Percentiles rank a stretch among this genome's conserved stretches.
These are phyloP conservation scores for Procambarus virginalis DNA, from an alignment of 1,140 invertebrate genomes.

Conservation along the genomic window DNA sequence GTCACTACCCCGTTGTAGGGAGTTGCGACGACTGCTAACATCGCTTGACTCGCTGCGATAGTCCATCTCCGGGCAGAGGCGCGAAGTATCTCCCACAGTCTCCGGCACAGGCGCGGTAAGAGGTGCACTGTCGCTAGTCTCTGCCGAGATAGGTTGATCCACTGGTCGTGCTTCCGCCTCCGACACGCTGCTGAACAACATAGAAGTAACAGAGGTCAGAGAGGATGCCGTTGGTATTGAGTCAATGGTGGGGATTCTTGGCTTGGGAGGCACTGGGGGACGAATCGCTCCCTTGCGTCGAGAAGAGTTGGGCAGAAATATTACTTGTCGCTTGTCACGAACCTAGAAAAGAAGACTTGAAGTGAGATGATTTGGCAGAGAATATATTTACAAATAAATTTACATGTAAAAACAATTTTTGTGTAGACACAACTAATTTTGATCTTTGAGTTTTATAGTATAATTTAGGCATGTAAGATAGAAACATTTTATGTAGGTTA, in stretches of 20 bases:
- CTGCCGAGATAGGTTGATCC: background rate
- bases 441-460: too few species aligned
- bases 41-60: constrained; percentile 68
- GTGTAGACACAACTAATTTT: too few species aligned
- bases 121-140: background rate
- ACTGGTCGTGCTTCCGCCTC: constrained; percentile 42
- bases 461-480: too few species aligned
- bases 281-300: constrained; percentile 33
- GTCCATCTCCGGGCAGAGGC: constrained; percentile 59
- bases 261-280: constrained; percentile 68
- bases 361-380: background rate
- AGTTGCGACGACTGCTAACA: constrained; percentile 66
- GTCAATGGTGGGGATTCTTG: constrained; percentile 37
- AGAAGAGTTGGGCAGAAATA: constrained; percentile 64
- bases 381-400: too few species aligned
- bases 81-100: constrained; percentile 26
- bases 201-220: constrained; percentile 66
- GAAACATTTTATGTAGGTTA: too few species aligned
- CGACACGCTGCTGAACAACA: constrained; percentile 63
- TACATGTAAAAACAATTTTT: too few species aligned
- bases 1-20: constrained; percentile 67
- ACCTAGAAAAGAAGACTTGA: constrained; percentile 36
- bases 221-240: constrained; percentile 60
- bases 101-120: background rate
- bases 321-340: constrained; percentile 69